A percentile compares a stretch with the other conserved stretches of the same genome.
phyloP scores from a whole-genome alignment of 2,888 invertebrate genomes.

The Mythimna impura region DNA sequence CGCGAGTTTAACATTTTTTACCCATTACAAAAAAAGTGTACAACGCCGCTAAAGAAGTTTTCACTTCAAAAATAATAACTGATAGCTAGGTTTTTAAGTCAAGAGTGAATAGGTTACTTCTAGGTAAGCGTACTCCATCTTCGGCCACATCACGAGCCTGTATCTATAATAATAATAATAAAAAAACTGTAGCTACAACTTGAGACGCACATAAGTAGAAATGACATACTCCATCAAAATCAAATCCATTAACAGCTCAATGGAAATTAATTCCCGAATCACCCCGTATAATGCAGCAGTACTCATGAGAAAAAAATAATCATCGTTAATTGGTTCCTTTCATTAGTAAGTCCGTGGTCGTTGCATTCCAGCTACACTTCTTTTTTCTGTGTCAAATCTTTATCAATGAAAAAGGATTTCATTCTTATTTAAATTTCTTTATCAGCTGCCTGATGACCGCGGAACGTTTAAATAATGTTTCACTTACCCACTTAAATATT shows the following conservation, averaged over 20 bases:
- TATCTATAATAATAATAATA: too few relatives aligned
- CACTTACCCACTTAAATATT: constrained; percentile 72
- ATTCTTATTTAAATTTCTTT: constrained; percentile 89
- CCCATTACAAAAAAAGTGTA: too few relatives aligned
- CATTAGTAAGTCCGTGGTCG: constrained; percentile 88
- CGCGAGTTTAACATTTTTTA: too few relatives aligned
- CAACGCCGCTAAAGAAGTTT: too few relatives aligned
- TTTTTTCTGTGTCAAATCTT: constrained; percentile 89
- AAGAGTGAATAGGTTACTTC: too few relatives aligned
- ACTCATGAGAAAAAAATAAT: constrained; percentile 88
- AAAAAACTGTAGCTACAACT: too few relatives aligned
- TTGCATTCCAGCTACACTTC: constrained; percentile 85
- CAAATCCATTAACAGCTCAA: neutral
- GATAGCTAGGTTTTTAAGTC: too few relatives aligned
- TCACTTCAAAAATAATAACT: too few relatives aligned
- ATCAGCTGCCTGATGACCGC: constrained; percentile 82
- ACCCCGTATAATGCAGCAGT: constrained; percentile 77
- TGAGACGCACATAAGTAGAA: neutral
- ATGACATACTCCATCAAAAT: neutral
- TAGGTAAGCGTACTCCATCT: too few relatives aligned
- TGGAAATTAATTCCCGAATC: constrained; percentile 52
- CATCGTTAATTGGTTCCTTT: constrained; percentile 90
- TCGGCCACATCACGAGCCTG: too few relatives aligned
- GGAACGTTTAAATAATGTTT: constrained; percentile 80
- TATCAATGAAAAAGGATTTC: constrained; percentile 90